A percentile compares a stretch with the other conserved stretches of the same genome.
phyloP scores from a whole-genome alignment of 2,797 vertebrate genomes.

The Prunella strophiata region DNA sequence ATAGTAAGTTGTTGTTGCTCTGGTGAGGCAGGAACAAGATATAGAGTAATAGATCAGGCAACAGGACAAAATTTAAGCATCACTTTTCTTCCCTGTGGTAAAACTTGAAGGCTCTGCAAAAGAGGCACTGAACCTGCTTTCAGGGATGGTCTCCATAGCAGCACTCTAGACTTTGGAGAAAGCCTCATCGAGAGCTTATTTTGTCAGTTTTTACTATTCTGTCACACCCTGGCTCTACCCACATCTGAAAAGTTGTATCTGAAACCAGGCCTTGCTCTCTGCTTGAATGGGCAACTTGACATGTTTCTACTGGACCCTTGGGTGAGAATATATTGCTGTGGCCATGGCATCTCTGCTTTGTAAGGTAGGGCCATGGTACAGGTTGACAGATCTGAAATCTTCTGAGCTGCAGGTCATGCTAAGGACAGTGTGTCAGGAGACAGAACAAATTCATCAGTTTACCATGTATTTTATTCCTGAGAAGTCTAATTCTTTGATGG shows the following conservation, averaged over 20 bases:
- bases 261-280: background rate
- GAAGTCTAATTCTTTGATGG: background rate
- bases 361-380: background rate
- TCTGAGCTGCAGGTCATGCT: background rate
- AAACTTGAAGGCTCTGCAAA: background rate
- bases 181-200: background rate
- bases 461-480: background rate
- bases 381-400: background rate
- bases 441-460: background rate
- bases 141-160: background rate
- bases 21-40: background rate
- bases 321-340: background rate
- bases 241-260: background rate
- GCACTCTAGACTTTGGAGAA: background rate
- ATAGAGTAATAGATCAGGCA: background rate
- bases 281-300: background rate
- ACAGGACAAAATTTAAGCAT: background rate
- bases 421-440: background rate
- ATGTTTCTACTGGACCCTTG: background rate
- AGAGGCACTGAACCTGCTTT: background rate
- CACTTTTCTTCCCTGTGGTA: background rate
- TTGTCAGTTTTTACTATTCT: background rate
- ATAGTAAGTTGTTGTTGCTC: background rate
- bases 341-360: background rate
- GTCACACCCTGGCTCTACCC: background rate